These are phyloP conservation scores for Sclerodermus sp. DNA, from an alignment of 2,888 invertebrate species.

Conservation along the genomic window DNA sequence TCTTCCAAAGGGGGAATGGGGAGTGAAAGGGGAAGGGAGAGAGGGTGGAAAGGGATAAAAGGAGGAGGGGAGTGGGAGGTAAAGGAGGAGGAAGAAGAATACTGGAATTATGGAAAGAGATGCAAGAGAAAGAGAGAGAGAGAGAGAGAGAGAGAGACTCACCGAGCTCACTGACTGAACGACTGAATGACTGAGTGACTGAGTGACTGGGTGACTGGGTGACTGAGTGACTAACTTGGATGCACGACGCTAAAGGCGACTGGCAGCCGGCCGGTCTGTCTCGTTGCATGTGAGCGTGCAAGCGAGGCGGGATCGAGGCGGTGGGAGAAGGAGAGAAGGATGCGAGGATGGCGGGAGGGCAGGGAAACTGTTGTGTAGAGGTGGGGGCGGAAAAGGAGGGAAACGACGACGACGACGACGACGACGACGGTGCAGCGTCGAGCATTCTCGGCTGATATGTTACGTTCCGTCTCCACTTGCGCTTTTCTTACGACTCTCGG, in stretches of 20 bases:
- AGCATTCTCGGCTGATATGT: not conserved
- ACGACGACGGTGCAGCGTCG: too few species aligned
- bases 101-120: not conserved
- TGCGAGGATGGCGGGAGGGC: slow-evolving; percentile 13
- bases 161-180: slow-evolving; percentile 28
- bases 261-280: slow-evolving; percentile 39
- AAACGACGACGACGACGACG: too few species aligned
- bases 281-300: slow-evolving; percentile 35
- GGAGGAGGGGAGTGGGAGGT: not conserved
- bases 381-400: not conserved
- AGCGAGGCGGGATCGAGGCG: slow-evolving; percentile 19
- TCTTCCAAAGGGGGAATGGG: not conserved
- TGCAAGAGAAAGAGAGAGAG: not conserved
- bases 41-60: not conserved
- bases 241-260: slow-evolving; percentile 41
- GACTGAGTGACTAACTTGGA: slow-evolving; percentile 37
- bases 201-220: slow-evolving; percentile 30
- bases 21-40: not conserved
- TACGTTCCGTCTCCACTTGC: slow-evolving; percentile 30
- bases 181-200: slow-evolving; percentile 31
- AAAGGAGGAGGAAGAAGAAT: slow-evolving; percentile 8
- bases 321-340: slow-evolving; percentile 13
- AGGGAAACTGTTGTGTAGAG: slow-evolving; percentile 15
- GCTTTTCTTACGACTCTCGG: slow-evolving; percentile 17
- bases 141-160: slow-evolving; percentile 12